Evolutionary conservation across 2,113 vertebrate species (phyloP).

Genomic region (Neotoma lepida): DNA sequence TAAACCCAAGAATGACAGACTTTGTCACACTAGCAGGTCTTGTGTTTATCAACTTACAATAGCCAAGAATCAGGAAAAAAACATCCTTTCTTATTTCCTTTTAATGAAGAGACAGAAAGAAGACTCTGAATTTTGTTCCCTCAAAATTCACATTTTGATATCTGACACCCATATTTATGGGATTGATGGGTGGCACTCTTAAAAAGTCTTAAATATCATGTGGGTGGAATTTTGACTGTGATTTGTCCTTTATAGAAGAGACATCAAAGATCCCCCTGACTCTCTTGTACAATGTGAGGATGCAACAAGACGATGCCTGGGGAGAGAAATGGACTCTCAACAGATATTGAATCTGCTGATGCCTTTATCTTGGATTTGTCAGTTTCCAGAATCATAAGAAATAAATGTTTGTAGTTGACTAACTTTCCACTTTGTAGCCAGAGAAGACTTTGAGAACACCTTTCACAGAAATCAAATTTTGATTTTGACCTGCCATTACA

Average conservation of each 20-base stretch:
- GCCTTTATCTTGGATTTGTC: not conserved
- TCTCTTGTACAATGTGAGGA: accelerated
- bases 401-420: not conserved
- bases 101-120: not conserved
- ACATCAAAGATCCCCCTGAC: not conserved
- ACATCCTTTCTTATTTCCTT: not conserved
- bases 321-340: not conserved
- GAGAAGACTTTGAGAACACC: not conserved
- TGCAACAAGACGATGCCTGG: not conserved
- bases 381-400: not conserved
- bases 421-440: not conserved
- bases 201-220: not conserved
- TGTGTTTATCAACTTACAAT: not conserved
- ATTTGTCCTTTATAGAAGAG: not conserved
- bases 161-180: not conserved
- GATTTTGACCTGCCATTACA: not conserved
- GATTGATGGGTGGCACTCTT: not conserved
- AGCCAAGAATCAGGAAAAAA: not conserved
- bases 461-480: constrained; percentile 14
- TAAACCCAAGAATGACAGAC: not conserved
- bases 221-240: not conserved
- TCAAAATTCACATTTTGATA: not conserved
- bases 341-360: not conserved
- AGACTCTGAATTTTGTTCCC: not conserved
- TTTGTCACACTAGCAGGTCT: not conserved